Base-by-base conservation (phyloP, 2,888 invertebrate species). In the Biston betularia region DNA sequence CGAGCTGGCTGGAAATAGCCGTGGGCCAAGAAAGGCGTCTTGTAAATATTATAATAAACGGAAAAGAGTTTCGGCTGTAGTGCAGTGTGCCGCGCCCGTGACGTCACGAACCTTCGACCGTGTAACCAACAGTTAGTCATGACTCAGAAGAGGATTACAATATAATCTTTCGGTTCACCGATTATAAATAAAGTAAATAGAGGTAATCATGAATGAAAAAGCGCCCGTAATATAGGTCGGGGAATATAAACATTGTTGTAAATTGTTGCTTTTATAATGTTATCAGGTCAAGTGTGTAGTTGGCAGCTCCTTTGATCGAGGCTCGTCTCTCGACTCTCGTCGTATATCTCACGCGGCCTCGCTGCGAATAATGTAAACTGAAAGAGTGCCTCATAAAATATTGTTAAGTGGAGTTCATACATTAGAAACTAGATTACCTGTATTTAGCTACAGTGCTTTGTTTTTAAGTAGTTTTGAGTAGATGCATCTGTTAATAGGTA, bases 381-480 rank as follows among this genome's bases (percentile, higher is more conserved):
- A 53, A 57, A 38, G 54, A 33, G 54, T 52, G 52, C 65, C 15
- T 65, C 53, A 62, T 68, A 62, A 71, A 69, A 66, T 63, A 52
- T 49, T 38, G 55, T 35, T 52, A 57, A 52, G 44, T 14, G 33
- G 58, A 12, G 34, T 46, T 49, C 55, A 50, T 63, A 49, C 44
- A 55, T 56, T 49, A 56, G 55, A 15, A 49, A 56, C 54, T 33
- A 34, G 15, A 53, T 38, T 35, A 46, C 0, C 52, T 38, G 35
- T 15, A 6, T 38, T 10, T 0, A 10, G 65, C 4, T 6, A 69
- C 69, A 70, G 97, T 99, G 97, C 98, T 98, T 86, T 98, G 98
- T 86, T 98, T 98, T 0, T 98, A 40, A 10, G 40, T 40, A 40
- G 40, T 40, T 5, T 40, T 40, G 24, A 24, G 3, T 24, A 24